These are phyloP conservation scores for Prosopocoilus inquinatus DNA, from an alignment of 2,888 invertebrate genomes.

Conservation along the genomic window DNA sequence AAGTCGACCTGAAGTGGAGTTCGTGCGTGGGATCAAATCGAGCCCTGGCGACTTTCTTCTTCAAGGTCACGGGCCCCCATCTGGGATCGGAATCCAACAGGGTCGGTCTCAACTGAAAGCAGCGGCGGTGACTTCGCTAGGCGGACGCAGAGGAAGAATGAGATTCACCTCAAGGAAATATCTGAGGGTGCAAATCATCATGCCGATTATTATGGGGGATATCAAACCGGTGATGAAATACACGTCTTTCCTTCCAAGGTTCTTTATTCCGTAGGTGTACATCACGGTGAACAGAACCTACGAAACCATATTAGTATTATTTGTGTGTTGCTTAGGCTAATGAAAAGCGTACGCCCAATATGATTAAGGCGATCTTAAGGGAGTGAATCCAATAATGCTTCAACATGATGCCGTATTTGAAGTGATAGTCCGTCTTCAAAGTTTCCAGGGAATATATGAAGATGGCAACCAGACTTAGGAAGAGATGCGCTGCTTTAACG, in stretches of 20 bases:
- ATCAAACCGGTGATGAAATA: no score
- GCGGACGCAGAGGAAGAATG: neutral
- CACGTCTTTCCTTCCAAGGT: no score
- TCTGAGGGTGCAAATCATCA: conserved; percentile 8
- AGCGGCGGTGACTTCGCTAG: no score
- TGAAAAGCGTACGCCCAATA: conserved; percentile 8
- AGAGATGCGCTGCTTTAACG: conserved; percentile 4
- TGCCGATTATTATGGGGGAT: conserved; percentile 7
- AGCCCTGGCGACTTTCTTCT: conserved; percentile 11
- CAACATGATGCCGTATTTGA: conserved; percentile 13
- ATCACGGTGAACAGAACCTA: neutral
- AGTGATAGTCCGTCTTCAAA: conserved; percentile 16
- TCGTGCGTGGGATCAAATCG: conserved; percentile 18
- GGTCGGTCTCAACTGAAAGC: no score
- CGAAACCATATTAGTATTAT: neutral
- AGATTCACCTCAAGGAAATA: conserved; percentile 12
- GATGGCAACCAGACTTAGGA: conserved; percentile 10
- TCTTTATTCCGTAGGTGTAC: neutral
- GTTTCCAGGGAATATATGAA: conserved; percentile 14
- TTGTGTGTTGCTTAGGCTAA: neutral
- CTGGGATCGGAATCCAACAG: neutral
- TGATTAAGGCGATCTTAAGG: conserved; percentile 9
- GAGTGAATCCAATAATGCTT: conserved; percentile 13
- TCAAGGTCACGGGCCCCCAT: conserved; percentile 15
- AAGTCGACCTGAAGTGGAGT: conserved; percentile 11